Evolutionary conservation across 1,140 invertebrate species (phyloP).

Genomic region (Cherax destructor): DNA sequence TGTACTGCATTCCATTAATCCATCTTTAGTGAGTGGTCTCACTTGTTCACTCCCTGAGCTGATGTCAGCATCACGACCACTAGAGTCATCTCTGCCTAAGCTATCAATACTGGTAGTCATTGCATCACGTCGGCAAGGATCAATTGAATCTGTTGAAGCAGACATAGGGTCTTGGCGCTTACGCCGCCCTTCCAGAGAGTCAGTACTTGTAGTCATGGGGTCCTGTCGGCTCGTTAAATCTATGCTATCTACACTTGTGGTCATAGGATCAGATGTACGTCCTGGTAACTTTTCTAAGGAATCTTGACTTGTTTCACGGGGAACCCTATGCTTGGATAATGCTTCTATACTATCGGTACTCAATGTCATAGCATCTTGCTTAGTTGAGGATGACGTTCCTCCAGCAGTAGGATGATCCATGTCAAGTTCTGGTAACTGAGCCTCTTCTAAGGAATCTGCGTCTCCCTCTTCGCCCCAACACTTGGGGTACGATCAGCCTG

Average conservation of each 20-base stretch:
- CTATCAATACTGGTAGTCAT: conserved; percentile 71
- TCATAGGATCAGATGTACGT: conserved; percentile 77
- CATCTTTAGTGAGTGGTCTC: conserved; percentile 72
- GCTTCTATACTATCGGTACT: conserved; percentile 65
- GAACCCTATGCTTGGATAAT: conserved; percentile 29
- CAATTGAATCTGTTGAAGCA: conserved; percentile 74
- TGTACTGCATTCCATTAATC: conserved; percentile 80
- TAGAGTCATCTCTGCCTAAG: conserved; percentile 76
- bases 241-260: conserved; percentile 81
- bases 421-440: conserved; percentile 55
- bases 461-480: conserved; percentile 66
- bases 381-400: conserved; percentile 1
- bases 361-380: conserved; percentile 48
- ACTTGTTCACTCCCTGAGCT: conserved; percentile 72
- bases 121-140: conserved; percentile 68
- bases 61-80: conserved; percentile 75
- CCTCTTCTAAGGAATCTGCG: conserved; percentile 71
- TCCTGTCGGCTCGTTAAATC: conserved; percentile 75
- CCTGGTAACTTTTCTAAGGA: conserved; percentile 73
- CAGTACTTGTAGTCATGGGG: conserved; percentile 74
- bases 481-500: conserved; percentile 68
- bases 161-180: conserved; percentile 73
- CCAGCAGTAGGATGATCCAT: conserved; percentile 28
- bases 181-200: conserved; percentile 77
- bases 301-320: conserved; percentile 67